Base-by-base conservation (phyloP, 2,113 vertebrate genomes). In the Dicentrarchus labrax region DNA sequence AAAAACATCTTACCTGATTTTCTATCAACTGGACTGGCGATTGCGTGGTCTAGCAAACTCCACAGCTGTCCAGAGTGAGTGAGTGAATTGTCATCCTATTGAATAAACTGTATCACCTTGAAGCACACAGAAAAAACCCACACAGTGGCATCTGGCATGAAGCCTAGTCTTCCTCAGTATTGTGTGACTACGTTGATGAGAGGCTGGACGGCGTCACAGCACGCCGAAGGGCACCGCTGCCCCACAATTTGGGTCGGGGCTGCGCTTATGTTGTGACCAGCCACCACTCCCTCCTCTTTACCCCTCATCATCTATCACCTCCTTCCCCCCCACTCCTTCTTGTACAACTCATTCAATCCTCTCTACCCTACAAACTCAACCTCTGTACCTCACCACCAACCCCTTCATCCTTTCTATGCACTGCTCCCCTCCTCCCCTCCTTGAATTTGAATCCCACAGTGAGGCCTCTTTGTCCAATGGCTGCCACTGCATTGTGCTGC, bases 361-460 rank as follows among this genome's bases (percentile, higher is more conserved):
- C 72, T 57, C 74, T 24, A 67, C 67, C 74, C 66, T 82, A 74
- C 50, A 39, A 78, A 80, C 74, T 73, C 77, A 75, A 86, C 80
- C 79, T 86, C 76, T 4, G 53, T 60, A 59, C 68, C 81, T 83
- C 82, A 43, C 85, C 79, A 39, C 59, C 66, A 76, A 17, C 43
- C 72, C 78, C 82, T 66, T 39, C 64, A 54, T 47, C 73, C 89
- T 62, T 54, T 73, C 79, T 70, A 6, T 43, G 19, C 4, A 0
- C 67, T 3, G n/a, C 60, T 30, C 65, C n/a, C 59, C 59, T 68
- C 65, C 50, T 15, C 70, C 59, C 30, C 74, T 56, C 62, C 80
- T 72, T 89, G 57, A 30, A 91, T 94, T 94, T 94, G 91, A 94
- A 94, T 95, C 86, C 86, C 89, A 86, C 85, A 87, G 80, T 74